Evolutionary conservation across 2,797 vertebrate species (phyloP).

Genomic region (Poecilia picta): DNA sequence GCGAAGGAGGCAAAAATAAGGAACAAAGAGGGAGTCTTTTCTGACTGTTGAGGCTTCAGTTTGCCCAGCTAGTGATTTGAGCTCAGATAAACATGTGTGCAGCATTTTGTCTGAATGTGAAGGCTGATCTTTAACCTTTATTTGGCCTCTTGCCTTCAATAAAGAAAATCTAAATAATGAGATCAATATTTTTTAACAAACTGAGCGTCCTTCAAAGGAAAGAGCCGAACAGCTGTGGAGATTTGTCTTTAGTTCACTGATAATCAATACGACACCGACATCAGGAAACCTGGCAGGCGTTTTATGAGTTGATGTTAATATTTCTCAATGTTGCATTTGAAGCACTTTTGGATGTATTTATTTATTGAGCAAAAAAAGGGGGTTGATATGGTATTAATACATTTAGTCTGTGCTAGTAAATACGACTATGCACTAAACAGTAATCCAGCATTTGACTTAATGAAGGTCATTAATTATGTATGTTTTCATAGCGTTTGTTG

Average conservation of each 20-base stretch:
- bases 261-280: constrained; percentile 35
- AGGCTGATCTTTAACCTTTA: constrained; percentile 24
- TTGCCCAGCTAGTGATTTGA: constrained; percentile 24
- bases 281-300: constrained; percentile 9
- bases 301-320: constrained; percentile 6
- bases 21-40: constrained; percentile 27
- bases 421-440: not conserved
- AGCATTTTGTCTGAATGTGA: constrained; percentile 41
- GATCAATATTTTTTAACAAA: constrained; percentile 58
- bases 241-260: constrained; percentile 28
- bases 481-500: not conserved
- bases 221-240: constrained; percentile 11
- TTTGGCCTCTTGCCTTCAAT: constrained; percentile 32
- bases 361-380: not conserved
- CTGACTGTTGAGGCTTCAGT: constrained; percentile 12
- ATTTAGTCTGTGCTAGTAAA: not conserved
- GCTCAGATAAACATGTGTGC: constrained; percentile 52
- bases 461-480: not conserved
- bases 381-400: not conserved
- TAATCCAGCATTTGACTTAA: not conserved
- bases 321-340: not conserved
- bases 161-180: constrained; percentile 51
- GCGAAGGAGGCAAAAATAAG: constrained; percentile 1
- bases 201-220: constrained; percentile 22
- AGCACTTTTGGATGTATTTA: not conserved